These are phyloP conservation scores for Gambelia wislizenii DNA, from an alignment of 2,797 vertebrate genomes.

Conservation along the genomic window DNA sequence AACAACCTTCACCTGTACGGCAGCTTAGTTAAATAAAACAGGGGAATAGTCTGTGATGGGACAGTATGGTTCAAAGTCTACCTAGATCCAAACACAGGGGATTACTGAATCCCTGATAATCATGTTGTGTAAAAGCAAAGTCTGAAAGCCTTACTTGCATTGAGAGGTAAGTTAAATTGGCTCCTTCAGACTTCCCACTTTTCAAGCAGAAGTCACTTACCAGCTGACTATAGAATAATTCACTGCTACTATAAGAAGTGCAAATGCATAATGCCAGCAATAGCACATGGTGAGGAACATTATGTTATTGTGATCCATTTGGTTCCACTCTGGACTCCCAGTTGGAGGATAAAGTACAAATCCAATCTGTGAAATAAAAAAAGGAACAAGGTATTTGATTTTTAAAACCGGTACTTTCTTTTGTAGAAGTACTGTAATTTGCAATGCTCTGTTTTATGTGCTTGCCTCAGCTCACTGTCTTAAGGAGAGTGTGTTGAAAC, in stretches of 20 bases:
- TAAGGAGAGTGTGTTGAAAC: no score
- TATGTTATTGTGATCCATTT: constrained; percentile 85
- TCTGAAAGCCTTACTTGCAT: neutral
- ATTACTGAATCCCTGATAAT: neutral
- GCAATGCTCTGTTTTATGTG: accelerated
- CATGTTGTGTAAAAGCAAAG: neutral
- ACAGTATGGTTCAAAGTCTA: neutral
- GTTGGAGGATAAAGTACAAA: constrained; percentile 92
- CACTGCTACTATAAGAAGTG: constrained; percentile 82
- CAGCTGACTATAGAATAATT: constrained; percentile 86
- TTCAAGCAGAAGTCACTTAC: constrained; percentile 78
- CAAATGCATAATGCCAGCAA: constrained; percentile 92
- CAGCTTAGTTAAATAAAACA: neutral
- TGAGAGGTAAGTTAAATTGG: constrained; percentile 29
- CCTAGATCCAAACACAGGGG: neutral
- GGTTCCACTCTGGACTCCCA: constrained; percentile 88
- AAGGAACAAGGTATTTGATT: neutral
- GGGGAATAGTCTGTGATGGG: neutral
- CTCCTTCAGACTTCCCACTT: constrained; percentile 1
- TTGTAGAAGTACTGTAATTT: neutral
- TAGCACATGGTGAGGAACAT: constrained; percentile 95
- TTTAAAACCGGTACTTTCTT: neutral
- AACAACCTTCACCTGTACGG: no score
- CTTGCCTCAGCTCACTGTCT: neutral
- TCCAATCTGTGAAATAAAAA: constrained; percentile 84